Evolutionary conservation across 2,113 vertebrate species (phyloP).

Genomic region (Gnathonemus longibarbis): DNA sequence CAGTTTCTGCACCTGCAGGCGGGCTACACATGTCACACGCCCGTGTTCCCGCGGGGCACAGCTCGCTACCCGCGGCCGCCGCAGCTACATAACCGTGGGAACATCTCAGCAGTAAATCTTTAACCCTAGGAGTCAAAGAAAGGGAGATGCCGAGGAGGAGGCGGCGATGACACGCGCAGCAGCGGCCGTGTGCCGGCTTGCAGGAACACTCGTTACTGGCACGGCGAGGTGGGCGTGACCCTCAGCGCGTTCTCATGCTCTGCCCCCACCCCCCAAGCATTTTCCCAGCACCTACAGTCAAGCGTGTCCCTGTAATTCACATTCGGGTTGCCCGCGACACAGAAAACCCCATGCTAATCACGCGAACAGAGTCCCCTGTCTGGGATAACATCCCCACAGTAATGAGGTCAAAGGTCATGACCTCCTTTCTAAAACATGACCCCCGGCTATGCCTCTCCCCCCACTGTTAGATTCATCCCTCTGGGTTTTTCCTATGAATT

Average conservation of each 20-base stretch:
- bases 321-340: background rate
- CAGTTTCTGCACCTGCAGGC: constrained; percentile 22
- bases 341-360: background rate
- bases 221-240: background rate
- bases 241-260: background rate
- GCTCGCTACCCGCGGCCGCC: constrained; percentile 50
- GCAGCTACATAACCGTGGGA: constrained; percentile 63
- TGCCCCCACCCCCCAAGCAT: background rate
- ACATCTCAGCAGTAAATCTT: constrained; percentile 57
- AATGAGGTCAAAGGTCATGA: background rate
- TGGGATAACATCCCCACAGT: background rate
- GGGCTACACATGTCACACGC: background rate
- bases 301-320: background rate
- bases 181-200: background rate
- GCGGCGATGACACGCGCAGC: background rate
- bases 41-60: constrained; percentile 58
- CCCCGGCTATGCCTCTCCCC: background rate
- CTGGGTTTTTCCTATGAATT: background rate
- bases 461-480: background rate
- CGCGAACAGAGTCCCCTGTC: background rate
- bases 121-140: constrained; percentile 60
- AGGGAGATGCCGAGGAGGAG: constrained; percentile 12
- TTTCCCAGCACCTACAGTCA: background rate
- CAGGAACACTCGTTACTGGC: constrained; percentile 8
- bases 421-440: background rate